Conservation (phyloP, 2,797 vertebrate genomes). For the Phyllotis vaccarum region DNA sequence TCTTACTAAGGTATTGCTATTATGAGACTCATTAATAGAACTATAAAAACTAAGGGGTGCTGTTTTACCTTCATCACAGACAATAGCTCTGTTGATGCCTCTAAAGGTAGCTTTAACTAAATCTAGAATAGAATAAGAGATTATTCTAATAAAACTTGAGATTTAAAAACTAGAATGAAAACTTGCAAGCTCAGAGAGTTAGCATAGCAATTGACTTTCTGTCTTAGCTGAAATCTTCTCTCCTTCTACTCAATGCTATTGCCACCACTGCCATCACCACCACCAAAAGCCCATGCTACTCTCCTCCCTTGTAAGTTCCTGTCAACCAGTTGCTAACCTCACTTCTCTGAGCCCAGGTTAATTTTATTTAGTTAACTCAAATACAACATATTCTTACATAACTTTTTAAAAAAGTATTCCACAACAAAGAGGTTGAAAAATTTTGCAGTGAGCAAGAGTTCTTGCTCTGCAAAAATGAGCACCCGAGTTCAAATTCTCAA, state of each 20-base stretch:
- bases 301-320: not conserved
- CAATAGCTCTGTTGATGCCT: not conserved
- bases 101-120: not conserved
- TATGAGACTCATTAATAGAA: constrained; percentile 24
- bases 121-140: no score
- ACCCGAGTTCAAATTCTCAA: not conserved
- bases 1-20: not conserved
- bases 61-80: not conserved
- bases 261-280: not conserved
- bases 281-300: not conserved
- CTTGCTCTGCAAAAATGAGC: not conserved
- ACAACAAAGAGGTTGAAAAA: not conserved
- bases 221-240: not conserved
- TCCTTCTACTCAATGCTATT: not conserved
- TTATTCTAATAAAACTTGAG: not conserved
- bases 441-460: not conserved
- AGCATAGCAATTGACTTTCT: not conserved
- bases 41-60: not conserved
- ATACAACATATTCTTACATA: not conserved
- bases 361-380: not conserved
- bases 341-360: not conserved
- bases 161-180: not conserved
- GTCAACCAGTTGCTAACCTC: not conserved
- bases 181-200: not conserved
- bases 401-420: not conserved